phyloP scores from a whole-genome alignment of 2,888 invertebrate genomes.

The Agrotis exclamationis region DNA sequence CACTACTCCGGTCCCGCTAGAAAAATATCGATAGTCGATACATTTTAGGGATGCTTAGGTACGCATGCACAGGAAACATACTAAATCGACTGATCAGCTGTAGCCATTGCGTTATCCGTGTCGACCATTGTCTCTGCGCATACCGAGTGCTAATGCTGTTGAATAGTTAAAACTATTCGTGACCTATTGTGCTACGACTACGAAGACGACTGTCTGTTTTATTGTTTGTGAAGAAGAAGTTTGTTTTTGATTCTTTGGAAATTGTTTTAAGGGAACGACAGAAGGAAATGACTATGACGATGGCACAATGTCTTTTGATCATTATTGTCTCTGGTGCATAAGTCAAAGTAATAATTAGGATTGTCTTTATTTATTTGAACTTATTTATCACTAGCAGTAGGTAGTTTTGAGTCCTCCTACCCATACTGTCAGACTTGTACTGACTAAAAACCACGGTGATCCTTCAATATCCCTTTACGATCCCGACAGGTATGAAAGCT shows the following conservation, averaged over 20 bases:
- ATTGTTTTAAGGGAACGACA: not conserved
- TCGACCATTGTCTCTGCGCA: slow-evolving; percentile 57
- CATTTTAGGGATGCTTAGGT: slow-evolving; percentile 31
- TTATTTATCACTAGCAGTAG: too few species aligned
- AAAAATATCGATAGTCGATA: slow-evolving; percentile 20
- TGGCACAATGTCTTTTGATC: not conserved
- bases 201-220: slow-evolving; percentile 8
- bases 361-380: not conserved
- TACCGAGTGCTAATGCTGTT: slow-evolving; percentile 39
- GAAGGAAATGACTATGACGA: not conserved
- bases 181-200: slow-evolving; percentile 15
- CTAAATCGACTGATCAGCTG: slow-evolving; percentile 54
- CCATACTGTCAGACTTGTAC: too few species aligned
- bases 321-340: not conserved
- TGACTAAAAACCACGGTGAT: too few species aligned
- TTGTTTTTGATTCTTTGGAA: not conserved
- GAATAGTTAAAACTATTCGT: slow-evolving; percentile 32
- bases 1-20: not conserved
- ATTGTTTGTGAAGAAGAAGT: not conserved
- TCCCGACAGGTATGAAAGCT: too few species aligned
- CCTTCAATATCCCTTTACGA: too few species aligned
- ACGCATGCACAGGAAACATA: slow-evolving; percentile 59
- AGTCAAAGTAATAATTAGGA: not conserved
- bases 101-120: slow-evolving; percentile 62
- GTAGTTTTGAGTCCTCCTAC: too few species aligned